A percentile compares a stretch with the other conserved stretches of the same genome.
Evolutionary conservation across 2,888 invertebrate genomes (phyloP).

Genomic region (Rapana venosa): DNA sequence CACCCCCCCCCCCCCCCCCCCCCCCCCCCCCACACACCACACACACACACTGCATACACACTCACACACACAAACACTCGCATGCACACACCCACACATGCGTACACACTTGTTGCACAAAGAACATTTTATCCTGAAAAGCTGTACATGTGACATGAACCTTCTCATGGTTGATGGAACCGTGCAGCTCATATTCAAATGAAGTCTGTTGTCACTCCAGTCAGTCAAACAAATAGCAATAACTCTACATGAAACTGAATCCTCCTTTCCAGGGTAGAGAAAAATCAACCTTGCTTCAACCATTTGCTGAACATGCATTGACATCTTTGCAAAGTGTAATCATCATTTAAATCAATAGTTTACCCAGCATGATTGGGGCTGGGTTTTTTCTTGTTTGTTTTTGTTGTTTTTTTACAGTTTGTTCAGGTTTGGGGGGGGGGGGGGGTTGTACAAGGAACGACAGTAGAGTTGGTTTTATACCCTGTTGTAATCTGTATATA

Average conservation of each 20-base stretch:
- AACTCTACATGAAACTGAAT: background rate
- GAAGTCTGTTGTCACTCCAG: background rate
- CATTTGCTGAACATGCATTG: background rate
- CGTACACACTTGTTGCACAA: no score
- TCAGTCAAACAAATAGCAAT: background rate
- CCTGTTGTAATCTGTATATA: no score
- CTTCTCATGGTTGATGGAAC: background rate
- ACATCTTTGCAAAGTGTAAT: background rate
- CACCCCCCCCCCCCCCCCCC: no score
- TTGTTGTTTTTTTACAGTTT: no score
- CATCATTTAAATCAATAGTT: background rate
- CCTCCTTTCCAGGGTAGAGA: background rate
- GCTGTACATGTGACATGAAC: background rate
- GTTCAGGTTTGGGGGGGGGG: no score
- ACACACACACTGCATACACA: no score
- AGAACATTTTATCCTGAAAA: background rate
- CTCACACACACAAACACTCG: no score
- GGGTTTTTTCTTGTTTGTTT: background rate
- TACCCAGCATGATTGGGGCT: background rate
- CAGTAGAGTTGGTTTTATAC: no score
- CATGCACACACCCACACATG: no score
- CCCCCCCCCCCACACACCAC: no score
- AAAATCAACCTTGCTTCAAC: background rate
- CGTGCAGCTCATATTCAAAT: background rate
- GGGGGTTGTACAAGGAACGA: no score